Evolutionary conservation across 2,113 vertebrate species (phyloP), one percentile per base, ranked within the genome.

Genomic region (Probosciger aterrimus): DNA sequence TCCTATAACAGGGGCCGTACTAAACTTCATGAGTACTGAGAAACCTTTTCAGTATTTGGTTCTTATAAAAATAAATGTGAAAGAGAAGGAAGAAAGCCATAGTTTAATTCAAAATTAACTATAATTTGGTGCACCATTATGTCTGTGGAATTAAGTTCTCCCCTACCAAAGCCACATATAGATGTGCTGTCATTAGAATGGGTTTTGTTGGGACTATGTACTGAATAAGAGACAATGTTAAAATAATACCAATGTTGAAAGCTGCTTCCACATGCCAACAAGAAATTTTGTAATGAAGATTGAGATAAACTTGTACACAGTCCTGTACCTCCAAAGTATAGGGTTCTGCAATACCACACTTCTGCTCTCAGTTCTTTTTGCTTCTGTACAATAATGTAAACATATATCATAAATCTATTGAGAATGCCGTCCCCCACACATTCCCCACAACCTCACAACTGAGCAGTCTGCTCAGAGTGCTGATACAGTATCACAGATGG

Each of bases 11-110:
- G n/a, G 10, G 27, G 3, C 30, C 17, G 30, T 63, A 10, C 2
- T 50, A 18, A 22, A 4, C 2, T 2, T 3, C 57, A 8, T 0
- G 0, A 55, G 14, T 71, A 27, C 63, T 4, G 35, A 68, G 24
- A 49, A 53, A 4, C 1, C 5, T n/a, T 57, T 43, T 17, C n/a
- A 70, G 19, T 46, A 31, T 33, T 37, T 49, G 28, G 7, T 24
- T 22, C 5, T 68, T 13, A 4, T 37, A 14, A 70, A 82, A 78
- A 70, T 10, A 15, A 35, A 49, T 17, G 5, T 13, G 39, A 27
- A 14, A 49, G 16, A 59, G 25, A 68, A 59, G 18, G 5, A 69
- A 86, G 18, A 46, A 64, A 64, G 22, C 4, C 39, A 18, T 2
- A 12, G n/a, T 6, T 63, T 28, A 53, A 60, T 16, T 78, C 35